phyloP scores from a whole-genome alignment of 2,797 vertebrate species.

The Acomys russatus region DNA sequence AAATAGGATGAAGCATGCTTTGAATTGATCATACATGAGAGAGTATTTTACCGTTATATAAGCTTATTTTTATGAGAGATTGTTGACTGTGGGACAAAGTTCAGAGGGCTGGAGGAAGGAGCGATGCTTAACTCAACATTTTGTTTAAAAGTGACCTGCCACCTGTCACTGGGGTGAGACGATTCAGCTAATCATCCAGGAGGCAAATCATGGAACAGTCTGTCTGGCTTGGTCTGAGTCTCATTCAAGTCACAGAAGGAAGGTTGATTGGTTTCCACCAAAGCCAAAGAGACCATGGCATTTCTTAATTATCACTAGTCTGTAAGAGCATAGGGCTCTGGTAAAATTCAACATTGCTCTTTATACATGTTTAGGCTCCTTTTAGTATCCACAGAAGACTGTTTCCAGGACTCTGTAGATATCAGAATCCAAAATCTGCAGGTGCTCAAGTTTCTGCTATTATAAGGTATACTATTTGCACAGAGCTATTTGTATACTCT shows the following conservation, averaged over 20 bases:
- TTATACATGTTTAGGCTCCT: neutral
- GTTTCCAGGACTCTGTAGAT: neutral
- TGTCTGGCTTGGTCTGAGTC: slow-evolving; percentile 7
- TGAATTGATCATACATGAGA: neutral
- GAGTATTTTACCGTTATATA: neutral
- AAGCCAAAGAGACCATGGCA: neutral
- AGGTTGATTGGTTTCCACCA: neutral
- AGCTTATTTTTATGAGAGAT: neutral
- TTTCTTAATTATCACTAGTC: neutral
- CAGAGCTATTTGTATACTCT: neutral
- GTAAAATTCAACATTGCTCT: slow-evolving; percentile 39
- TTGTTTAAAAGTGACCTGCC: neutral
- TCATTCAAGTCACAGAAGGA: neutral
- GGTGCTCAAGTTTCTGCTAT: neutral
- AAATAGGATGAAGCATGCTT: neutral
- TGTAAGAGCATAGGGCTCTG: neutral
- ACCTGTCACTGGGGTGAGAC: neutral
- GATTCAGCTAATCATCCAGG: slow-evolving; percentile 8
- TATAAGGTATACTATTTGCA: neutral
- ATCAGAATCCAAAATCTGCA: neutral
- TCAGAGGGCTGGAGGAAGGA: neutral
- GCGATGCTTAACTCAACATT: neutral
- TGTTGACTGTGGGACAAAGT: neutral
- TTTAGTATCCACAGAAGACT: neutral
- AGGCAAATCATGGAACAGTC: neutral